Evolutionary conservation across 2,797 vertebrate genomes (phyloP).

Genomic region (Mormyrus hasselquistii): DNA sequence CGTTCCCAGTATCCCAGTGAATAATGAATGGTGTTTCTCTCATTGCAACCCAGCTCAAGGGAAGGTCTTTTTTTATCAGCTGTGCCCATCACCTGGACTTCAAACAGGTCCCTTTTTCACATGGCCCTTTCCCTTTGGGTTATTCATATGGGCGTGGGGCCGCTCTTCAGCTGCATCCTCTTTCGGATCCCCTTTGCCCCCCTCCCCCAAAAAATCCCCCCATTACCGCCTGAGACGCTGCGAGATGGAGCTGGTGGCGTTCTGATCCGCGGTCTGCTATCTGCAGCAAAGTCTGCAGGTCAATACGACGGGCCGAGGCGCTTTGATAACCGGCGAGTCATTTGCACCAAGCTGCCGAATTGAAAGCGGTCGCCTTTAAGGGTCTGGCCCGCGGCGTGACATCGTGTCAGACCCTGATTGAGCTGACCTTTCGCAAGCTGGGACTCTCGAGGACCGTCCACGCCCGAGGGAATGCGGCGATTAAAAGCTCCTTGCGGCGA

Average conservation of each 20-base stretch:
- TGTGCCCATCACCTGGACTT: not conserved
- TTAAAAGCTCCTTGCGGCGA: not conserved
- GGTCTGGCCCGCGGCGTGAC: not conserved
- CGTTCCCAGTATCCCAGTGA: conserved; percentile 50
- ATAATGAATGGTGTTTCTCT: conserved; percentile 45
- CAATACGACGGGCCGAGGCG: not conserved
- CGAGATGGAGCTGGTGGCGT: not conserved
- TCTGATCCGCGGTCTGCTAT: not conserved
- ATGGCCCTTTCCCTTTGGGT: not conserved
- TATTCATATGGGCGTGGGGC: not conserved
- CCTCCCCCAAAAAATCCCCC: not conserved
- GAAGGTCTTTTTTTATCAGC: conserved; percentile 42
- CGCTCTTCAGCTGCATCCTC: conserved; percentile 13
- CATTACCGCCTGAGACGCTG: not conserved
- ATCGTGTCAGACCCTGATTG: not conserved
- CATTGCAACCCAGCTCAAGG: conserved; percentile 23
- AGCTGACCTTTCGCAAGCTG: not conserved
- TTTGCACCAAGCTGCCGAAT: not conserved
- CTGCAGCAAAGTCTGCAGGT: not conserved
- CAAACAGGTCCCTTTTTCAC: not conserved
- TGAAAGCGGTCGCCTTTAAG: not conserved
- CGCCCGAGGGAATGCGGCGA: not conserved
- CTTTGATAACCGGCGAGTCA: not conserved
- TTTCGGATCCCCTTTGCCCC: conserved; percentile 32
- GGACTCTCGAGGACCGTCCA: not conserved